Percentiles rank a stretch among this genome's conserved stretches.
These are phyloP conservation scores for Bombycilla garrulus DNA, from an alignment of 2,113 vertebrate species.

Conservation along the genomic window DNA sequence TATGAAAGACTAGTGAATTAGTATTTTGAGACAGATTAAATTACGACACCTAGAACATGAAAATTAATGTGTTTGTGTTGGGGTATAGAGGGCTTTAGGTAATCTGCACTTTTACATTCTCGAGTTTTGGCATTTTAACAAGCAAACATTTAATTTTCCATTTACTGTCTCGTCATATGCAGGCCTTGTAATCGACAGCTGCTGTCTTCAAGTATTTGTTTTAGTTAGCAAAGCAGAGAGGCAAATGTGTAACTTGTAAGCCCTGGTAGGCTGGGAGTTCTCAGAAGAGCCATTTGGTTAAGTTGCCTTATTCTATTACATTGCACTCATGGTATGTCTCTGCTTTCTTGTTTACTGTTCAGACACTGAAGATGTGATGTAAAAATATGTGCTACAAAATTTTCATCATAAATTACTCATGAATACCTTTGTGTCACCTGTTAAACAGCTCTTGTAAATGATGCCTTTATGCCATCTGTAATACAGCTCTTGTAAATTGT, in stretches of 20 bases:
- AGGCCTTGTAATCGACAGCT: background rate
- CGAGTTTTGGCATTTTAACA: slow-evolving; percentile 21
- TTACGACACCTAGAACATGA: background rate
- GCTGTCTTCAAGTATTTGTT: background rate
- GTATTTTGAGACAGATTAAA: background rate
- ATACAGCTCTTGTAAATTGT: slow-evolving; percentile 74
- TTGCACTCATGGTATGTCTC: slow-evolving; percentile 43
- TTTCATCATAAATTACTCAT: slow-evolving; percentile 64
- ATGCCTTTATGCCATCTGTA: slow-evolving; percentile 66
- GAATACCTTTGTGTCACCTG: slow-evolving; percentile 63
- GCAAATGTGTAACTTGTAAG: background rate
- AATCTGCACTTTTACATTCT: background rate
- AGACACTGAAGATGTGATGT: slow-evolving; percentile 70
- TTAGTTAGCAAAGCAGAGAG: background rate
- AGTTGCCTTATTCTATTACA: slow-evolving; percentile 71
- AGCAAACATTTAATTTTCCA: background rate
- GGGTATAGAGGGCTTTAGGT: background rate
- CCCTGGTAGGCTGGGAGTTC: background rate
- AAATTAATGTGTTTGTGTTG: background rate
- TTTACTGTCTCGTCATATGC: background rate
- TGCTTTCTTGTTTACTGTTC: slow-evolving; percentile 62
- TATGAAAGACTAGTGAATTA: background rate
- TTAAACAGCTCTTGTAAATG: slow-evolving; percentile 74
- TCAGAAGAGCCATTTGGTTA: slow-evolving; percentile 52
- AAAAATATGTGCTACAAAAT: slow-evolving; percentile 69